A percentile compares a stretch with the other conserved stretches of the same genome.
These are phyloP conservation scores for Harpagifer antarcticus DNA, from an alignment of 2,797 vertebrate species.

Conservation along the genomic window DNA sequence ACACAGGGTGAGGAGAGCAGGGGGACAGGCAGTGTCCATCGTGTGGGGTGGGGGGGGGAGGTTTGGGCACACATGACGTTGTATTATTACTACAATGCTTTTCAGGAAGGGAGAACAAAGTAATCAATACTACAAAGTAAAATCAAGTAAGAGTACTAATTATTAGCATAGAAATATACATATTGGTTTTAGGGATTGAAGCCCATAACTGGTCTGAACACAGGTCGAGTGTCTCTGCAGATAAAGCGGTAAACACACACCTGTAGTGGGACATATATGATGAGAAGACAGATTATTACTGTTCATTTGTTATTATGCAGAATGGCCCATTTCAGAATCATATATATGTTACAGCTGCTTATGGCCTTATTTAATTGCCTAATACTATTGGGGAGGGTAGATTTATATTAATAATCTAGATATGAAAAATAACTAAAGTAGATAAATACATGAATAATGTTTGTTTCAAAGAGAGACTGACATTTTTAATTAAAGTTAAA, in stretches of 20 bases:
- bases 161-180: not conserved
- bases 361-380: too few species aligned
- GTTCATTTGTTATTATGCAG: not conserved
- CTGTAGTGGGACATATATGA: too few species aligned
- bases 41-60: too few species aligned
- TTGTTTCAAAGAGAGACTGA: not conserved
- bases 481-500: too few species aligned
- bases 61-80: not conserved
- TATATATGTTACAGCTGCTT: not conserved
- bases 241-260: too few species aligned
- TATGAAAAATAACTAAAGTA: not conserved
- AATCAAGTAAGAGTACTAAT: not conserved
- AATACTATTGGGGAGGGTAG: too few species aligned
- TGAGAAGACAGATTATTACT: too few species aligned
- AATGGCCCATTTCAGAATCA: not conserved
- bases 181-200: too few species aligned
- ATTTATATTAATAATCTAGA: too few species aligned
- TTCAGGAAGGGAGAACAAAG: not conserved
- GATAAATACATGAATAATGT: not conserved
- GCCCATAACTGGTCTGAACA: too few species aligned
- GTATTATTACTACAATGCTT: not conserved
- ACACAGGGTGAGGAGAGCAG: conserved; percentile 35
- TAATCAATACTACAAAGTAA: too few species aligned
- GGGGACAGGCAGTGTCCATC: conserved; percentile 9
- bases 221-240: too few species aligned